Percentiles rank a stretch among this genome's conserved stretches.
phyloP scores from a whole-genome alignment of 2,888 invertebrate genomes.

The Leptinotarsa peninsularis region DNA sequence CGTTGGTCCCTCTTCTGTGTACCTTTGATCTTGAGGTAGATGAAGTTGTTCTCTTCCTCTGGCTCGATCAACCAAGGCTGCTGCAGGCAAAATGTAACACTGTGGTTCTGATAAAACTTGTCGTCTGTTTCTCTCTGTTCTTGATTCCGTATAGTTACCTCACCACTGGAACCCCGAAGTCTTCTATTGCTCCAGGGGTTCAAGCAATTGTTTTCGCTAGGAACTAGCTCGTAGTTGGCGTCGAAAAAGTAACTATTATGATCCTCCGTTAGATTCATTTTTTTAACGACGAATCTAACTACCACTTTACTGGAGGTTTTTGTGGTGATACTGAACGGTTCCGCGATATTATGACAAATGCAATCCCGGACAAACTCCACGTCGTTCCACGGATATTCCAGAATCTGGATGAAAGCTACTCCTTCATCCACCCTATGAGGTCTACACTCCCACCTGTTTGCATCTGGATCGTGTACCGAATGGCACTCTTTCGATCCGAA shows the following conservation, averaged over 20 bases:
- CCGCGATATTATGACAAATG: constrained; percentile 76
- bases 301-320: constrained; percentile 78
- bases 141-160: constrained; percentile 76
- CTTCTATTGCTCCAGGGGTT: constrained; percentile 76
- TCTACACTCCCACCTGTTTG: constrained; percentile 79
- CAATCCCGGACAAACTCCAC: constrained; percentile 79
- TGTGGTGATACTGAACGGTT: constrained; percentile 74
- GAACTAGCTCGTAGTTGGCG: constrained; percentile 77
- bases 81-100: constrained; percentile 71
- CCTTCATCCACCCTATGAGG: constrained; percentile 59
- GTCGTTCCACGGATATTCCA: constrained; percentile 77
- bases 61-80: constrained; percentile 85
- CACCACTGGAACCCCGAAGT: constrained; percentile 79
- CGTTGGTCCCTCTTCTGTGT: constrained; percentile 66
- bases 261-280: constrained; percentile 86
- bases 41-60: constrained; percentile 77
- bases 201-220: constrained; percentile 73
- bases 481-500: constrained; percentile 78
- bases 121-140: constrained; percentile 67
- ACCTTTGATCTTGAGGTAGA: constrained; percentile 79
- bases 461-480: constrained; percentile 75
- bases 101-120: constrained; percentile 68
- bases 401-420: constrained; percentile 65
- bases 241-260: constrained; percentile 84
- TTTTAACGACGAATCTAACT: constrained; percentile 79